phyloP scores from a whole-genome alignment of 2,113 vertebrate genomes.

The Ahaetulla prasina region DNA sequence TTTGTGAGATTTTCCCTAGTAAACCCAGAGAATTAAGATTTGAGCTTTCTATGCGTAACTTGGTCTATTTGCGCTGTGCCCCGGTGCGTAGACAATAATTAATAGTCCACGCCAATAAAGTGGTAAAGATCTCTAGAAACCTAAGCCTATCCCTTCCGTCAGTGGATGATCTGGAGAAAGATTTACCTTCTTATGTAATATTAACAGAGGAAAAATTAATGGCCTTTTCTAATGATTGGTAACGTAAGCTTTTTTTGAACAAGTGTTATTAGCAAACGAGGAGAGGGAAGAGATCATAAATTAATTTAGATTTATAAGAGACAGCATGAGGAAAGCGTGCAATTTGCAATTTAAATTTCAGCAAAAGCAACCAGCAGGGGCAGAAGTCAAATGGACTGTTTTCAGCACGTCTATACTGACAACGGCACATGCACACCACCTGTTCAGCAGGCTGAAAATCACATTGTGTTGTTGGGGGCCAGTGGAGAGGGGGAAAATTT shows the following conservation, averaged over 20 bases:
- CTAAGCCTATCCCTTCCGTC: background rate
- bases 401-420: conserved; percentile 30
- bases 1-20: background rate
- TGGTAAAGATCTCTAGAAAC: background rate
- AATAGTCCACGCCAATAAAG: background rate
- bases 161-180: conserved; percentile 55
- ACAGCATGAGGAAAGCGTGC: conserved; percentile 39
- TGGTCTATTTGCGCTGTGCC: background rate
- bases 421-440: conserved; percentile 28
- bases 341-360: conserved; percentile 34
- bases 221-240: conserved; percentile 64
- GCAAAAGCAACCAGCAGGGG: conserved; percentile 5
- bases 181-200: conserved; percentile 53
- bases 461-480: background rate
- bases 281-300: conserved; percentile 46
- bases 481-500: background rate
- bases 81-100: conserved; percentile 6
- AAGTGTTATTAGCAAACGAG: conserved; percentile 57
- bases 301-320: conserved; percentile 48
- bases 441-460: background rate
- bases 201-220: conserved; percentile 60
- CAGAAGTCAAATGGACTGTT: conserved; percentile 37
- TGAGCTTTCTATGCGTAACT: background rate
- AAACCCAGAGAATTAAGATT: background rate
- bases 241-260: conserved; percentile 63